These are phyloP conservation scores for Prochilodus magdalenae DNA, from an alignment of 2,113 vertebrate species.

Conservation along the genomic window DNA sequence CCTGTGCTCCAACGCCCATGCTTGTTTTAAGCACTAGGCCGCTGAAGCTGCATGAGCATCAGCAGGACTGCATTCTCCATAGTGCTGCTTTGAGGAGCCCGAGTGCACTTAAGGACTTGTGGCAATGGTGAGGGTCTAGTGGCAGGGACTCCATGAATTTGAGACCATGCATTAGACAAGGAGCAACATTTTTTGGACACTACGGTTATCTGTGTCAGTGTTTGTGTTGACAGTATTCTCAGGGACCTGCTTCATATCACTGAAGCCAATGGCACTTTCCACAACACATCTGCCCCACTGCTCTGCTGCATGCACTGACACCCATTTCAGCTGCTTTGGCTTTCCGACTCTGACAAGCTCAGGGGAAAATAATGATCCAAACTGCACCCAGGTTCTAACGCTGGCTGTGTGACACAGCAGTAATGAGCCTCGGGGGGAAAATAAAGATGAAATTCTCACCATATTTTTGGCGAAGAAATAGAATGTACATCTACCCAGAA, in stretches of 20 bases:
- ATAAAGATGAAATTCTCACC: background rate
- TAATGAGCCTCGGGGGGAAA: background rate
- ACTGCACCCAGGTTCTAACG: background rate
- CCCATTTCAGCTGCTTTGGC: background rate
- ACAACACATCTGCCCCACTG: slow-evolving; percentile 13
- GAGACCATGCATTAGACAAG: background rate
- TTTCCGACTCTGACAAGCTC: background rate
- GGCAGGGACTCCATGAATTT: background rate
- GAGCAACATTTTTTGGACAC: slow-evolving; percentile 1
- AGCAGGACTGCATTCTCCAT: background rate
- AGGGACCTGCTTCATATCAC: slow-evolving; percentile 15
- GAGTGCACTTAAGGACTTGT: background rate
- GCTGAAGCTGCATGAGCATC: background rate
- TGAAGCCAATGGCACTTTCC: slow-evolving; percentile 12
- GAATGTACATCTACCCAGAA: no score
- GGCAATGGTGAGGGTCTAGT: background rate
- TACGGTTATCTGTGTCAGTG: background rate
- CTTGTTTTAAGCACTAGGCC: background rate
- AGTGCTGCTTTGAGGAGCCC: background rate
- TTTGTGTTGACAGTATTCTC: background rate
- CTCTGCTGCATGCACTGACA: slow-evolving; percentile 18
- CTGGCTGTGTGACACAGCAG: slow-evolving; percentile 4
- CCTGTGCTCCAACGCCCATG: background rate
- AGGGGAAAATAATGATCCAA: slow-evolving; percentile 4
- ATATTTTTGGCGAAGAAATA: no score